A percentile compares a stretch with the other conserved stretches of the same genome.
Evolutionary conservation across 2,113 vertebrate genomes (phyloP).

Genomic region (Cromileptes altivelis): DNA sequence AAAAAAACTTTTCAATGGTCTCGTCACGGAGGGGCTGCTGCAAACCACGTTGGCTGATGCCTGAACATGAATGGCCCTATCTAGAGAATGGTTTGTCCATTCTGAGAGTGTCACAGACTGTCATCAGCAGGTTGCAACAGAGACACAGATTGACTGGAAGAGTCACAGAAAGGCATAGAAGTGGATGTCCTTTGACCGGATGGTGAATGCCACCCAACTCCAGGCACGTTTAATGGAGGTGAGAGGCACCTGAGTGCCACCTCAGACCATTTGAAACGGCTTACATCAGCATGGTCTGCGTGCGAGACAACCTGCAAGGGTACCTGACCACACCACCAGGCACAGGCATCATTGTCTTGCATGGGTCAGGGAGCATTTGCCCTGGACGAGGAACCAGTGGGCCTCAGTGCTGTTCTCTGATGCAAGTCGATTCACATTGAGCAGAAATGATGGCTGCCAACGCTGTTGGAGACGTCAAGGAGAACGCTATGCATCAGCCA

Average conservation of each 20-base stretch:
- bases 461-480: neutral
- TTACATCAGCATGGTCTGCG: conserved; percentile 17
- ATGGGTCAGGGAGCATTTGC: conserved; percentile 5
- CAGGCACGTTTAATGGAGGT: too few species aligned
- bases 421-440: neutral
- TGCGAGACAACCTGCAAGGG: conserved; percentile 9
- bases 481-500: neutral
- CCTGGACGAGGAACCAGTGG: neutral
- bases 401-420: conserved; percentile 2
- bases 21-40: too few species aligned
- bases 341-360: conserved; percentile 3
- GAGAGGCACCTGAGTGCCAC: neutral
- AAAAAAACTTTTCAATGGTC: too few species aligned
- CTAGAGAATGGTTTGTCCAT: too few species aligned
- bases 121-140: too few species aligned
- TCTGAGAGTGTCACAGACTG: too few species aligned
- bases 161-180: too few species aligned
- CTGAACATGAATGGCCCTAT: too few species aligned
- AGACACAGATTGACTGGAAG: too few species aligned
- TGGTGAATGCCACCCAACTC: too few species aligned
- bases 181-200: too few species aligned
- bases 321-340: conserved; percentile 28
- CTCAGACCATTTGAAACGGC: neutral
- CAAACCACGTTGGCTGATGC: too few species aligned
- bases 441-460: conserved; percentile 3